Conservation (phyloP, 2,888 invertebrate genomes). For the Odontocolon sp. region DNA sequence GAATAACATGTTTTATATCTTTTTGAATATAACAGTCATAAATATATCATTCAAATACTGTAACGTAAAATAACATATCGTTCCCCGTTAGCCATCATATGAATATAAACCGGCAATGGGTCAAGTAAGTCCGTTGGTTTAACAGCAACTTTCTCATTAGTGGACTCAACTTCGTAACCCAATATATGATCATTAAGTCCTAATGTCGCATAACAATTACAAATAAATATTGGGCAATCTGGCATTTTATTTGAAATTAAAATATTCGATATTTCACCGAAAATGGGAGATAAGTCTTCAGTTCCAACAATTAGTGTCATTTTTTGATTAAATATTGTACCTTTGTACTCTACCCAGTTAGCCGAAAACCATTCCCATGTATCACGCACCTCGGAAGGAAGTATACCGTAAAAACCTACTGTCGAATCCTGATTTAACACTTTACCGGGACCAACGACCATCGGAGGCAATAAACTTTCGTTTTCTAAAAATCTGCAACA, state of each 20-base stretch:
- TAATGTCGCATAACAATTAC: neutral
- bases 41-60: neutral
- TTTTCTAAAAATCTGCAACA: constrained; percentile 15
- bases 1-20: too few species aligned
- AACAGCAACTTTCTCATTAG: neutral
- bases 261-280: too few species aligned
- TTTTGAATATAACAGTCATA: too few species aligned
- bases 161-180: constrained; percentile 16
- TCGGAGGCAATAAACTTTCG: constrained; percentile 13
- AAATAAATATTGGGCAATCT: too few species aligned
- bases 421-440: neutral
- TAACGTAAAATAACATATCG: constrained; percentile 16
- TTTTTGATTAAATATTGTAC: constrained; percentile 20
- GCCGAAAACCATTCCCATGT: constrained; percentile 6
- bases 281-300: constrained; percentile 17
- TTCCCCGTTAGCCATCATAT: constrained; percentile 23
- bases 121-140: constrained; percentile 9
- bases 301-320: constrained; percentile 14
- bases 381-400: constrained; percentile 12
- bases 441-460: constrained; percentile 2
- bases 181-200: constrained; percentile 19
- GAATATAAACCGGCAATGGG: constrained; percentile 6
- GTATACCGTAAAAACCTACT: constrained; percentile 17
- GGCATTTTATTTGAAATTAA: too few species aligned
- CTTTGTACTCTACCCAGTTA: constrained; percentile 30